Evolutionary conservation across 64 coral and sea anemone species (phyloP).

Genomic region (Acropora yongei): DNA sequence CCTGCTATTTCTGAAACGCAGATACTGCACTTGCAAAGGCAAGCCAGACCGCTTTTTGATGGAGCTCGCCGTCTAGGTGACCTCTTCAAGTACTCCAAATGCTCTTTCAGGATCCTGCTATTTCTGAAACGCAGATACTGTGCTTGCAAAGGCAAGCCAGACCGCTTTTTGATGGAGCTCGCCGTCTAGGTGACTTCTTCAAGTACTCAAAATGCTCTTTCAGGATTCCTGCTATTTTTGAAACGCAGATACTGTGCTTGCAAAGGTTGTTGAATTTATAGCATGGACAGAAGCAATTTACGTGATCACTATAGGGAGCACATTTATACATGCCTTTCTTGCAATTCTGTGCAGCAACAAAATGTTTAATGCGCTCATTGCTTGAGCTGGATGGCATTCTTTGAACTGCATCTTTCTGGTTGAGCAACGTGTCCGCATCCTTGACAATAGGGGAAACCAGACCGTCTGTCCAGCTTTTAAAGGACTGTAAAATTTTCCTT

Average conservation of each 20-base stretch:
- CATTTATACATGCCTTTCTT: constrained; percentile 54
- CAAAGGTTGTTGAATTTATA: constrained; percentile 35
- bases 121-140: not conserved
- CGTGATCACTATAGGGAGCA: constrained; percentile 22
- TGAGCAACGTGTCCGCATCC: not conserved
- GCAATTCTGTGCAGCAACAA: not conserved
- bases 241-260: constrained; percentile 5
- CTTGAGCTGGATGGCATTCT: not conserved
- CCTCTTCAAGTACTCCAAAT: not conserved
- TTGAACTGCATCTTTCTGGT: not conserved
- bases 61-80: not conserved
- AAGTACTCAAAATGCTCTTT: not conserved
- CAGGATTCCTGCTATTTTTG: not conserved
- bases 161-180: constrained; percentile 13
- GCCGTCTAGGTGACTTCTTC: not conserved
- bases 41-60: not conserved
- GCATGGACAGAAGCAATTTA: constrained; percentile 22
- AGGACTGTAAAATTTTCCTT: not conserved
- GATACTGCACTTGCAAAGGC: constrained; percentile 5
- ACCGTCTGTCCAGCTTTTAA: not conserved
- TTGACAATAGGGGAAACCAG: not conserved
- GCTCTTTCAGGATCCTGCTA: not conserved
- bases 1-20: not conserved
- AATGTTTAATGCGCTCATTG: not conserved
- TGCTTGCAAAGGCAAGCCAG: not conserved